Percentiles rank a stretch among this genome's conserved stretches.
Conservation (phyloP, 2,113 vertebrate species). For the Chunga burmeisteri region DNA sequence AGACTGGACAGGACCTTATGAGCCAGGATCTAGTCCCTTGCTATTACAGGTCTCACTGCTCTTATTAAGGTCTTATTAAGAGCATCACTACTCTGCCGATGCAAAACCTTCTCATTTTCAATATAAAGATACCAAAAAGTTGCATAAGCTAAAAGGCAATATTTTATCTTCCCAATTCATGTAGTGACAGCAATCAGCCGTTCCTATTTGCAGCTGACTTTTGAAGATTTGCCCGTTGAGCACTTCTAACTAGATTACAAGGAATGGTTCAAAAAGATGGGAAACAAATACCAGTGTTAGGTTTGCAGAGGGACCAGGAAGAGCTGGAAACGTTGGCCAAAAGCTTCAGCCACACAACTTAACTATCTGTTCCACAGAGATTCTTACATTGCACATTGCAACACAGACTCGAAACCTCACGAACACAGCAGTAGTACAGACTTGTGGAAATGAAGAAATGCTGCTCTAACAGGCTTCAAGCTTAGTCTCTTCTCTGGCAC, state of each 20-base stretch:
- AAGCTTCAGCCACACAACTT: not conserved
- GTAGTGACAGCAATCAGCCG: not conserved
- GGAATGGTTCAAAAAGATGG: not conserved
- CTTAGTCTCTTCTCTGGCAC: not conserved
- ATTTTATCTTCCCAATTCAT: not conserved
- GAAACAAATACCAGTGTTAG: not conserved
- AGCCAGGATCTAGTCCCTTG: not conserved
- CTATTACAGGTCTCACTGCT: not conserved
- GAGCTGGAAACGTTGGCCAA: not conserved
- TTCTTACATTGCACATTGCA: not conserved
- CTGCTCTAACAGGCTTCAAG: not conserved
- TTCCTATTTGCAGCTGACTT: not conserved
- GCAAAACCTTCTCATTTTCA: not conserved
- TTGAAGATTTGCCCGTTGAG: not conserved
- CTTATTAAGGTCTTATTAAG: not conserved
- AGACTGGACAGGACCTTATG: not conserved
- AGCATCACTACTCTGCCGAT: not conserved
- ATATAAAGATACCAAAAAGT: not conserved
- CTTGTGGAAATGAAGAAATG: not conserved
- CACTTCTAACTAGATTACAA: not conserved
- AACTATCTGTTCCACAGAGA: not conserved
- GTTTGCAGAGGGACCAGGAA: not conserved
- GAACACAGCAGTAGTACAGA: not conserved
- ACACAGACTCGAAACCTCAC: not conserved
- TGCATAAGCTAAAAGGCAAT: not conserved